Conservation (phyloP, 2,888 invertebrate genomes). For the Drosophila vallismaia region DNA sequence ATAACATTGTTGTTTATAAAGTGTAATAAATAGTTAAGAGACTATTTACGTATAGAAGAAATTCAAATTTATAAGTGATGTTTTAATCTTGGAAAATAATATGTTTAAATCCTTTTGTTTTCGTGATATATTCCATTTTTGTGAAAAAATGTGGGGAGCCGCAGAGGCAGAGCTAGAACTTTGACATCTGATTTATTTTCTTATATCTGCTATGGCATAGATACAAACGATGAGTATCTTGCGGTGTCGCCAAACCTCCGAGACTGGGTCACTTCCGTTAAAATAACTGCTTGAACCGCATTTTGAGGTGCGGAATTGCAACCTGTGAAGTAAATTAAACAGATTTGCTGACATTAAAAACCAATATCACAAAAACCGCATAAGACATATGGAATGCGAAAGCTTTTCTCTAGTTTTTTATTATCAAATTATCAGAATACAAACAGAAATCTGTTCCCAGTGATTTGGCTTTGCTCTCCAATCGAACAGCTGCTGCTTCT, state of each 20-base stretch:
- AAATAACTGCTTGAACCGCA: conserved; percentile 18
- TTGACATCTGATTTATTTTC: conserved; percentile 7
- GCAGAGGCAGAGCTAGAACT: too few species aligned
- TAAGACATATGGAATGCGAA: conserved; percentile 6
- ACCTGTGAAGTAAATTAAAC: conserved; percentile 4
- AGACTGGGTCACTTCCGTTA: conserved; percentile 19
- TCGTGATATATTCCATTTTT: background rate
- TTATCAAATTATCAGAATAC: conserved; percentile 30
- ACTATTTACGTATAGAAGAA: background rate
- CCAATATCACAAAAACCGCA: conserved; percentile 14
- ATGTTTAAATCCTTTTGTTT: background rate
- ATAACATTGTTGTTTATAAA: background rate
- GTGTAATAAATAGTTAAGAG: background rate
- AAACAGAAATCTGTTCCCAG: conserved; percentile 30
- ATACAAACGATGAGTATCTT: conserved; percentile 16
- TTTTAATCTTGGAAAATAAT: background rate
- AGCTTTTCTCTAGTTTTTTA: background rate
- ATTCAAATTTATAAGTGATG: background rate
- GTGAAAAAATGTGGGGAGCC: background rate
- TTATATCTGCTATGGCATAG: conserved; percentile 1
- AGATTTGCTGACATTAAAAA: conserved; percentile 20
- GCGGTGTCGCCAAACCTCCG: conserved; percentile 8
- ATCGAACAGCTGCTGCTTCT: conserved; percentile 36
- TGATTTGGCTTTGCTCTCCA: conserved; percentile 7
- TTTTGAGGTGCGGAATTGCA: conserved; percentile 3